Conservation (phyloP, 2,797 vertebrate species). For the Loris lydekkerianus region DNA sequence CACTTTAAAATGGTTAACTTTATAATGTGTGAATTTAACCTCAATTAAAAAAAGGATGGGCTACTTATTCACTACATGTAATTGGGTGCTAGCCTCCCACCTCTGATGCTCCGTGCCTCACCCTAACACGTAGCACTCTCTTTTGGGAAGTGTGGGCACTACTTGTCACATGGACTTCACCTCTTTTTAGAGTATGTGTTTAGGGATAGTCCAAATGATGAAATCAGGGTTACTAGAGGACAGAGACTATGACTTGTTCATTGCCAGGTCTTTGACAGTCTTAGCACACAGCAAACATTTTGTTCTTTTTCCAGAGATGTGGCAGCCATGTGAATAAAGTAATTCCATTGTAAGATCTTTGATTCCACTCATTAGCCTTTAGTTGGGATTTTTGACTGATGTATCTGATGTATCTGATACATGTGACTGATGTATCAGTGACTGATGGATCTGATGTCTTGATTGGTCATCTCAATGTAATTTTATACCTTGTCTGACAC, state of each 20-base stretch:
- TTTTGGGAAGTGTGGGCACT: neutral
- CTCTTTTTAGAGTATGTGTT: neutral
- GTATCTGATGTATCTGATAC: neutral
- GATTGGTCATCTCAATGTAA: neutral
- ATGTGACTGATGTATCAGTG: neutral
- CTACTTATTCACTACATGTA: neutral
- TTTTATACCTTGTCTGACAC: neutral
- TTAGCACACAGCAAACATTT: neutral
- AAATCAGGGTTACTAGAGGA: neutral
- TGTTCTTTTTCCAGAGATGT: neutral
- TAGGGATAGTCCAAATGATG: neutral
- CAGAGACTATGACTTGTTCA: neutral
- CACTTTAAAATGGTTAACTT: neutral
- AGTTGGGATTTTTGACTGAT: neutral
- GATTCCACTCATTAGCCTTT: neutral
- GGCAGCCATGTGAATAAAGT: neutral
- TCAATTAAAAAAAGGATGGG: neutral
- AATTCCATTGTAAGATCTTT: neutral
- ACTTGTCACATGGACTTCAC: neutral
- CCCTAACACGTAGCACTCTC: neutral
- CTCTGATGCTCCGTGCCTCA: neutral
- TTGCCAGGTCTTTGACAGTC: neutral
- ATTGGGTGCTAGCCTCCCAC: neutral
- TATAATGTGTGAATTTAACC: neutral
- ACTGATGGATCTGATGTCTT: neutral